Conservation (phyloP, 2,113 vertebrate genomes). For the Thunnus maccoyii region DNA sequence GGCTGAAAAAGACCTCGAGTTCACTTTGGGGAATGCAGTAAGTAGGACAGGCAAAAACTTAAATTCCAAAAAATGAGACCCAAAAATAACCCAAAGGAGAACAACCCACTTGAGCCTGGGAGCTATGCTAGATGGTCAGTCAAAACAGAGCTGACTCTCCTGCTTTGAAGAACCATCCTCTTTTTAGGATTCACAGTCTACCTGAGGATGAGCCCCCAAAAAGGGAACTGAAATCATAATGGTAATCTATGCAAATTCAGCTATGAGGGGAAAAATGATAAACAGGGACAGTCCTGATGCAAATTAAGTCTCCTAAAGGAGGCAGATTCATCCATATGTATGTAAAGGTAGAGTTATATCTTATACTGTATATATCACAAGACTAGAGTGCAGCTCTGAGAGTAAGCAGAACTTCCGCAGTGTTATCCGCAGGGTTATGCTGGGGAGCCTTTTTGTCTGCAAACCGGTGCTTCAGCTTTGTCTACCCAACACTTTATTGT, state of each 20-base stretch:
- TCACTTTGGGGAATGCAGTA: constrained; percentile 79
- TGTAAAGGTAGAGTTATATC: constrained; percentile 21
- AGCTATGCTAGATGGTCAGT: constrained; percentile 58
- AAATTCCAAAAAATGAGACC: constrained; percentile 62
- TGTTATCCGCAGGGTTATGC: background rate
- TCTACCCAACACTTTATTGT: background rate
- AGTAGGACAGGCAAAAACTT: constrained; percentile 81
- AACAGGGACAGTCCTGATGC: constrained; percentile 47
- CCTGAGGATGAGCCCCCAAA: constrained; percentile 46
- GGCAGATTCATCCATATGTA: constrained; percentile 56
- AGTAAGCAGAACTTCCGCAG: background rate
- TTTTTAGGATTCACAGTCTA: constrained; percentile 50
- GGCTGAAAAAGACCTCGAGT: constrained; percentile 76
- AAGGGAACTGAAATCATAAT: constrained; percentile 44
- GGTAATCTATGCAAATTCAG: constrained; percentile 63
- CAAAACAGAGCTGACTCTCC: constrained; percentile 39
- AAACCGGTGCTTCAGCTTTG: background rate
- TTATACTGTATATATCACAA: background rate
- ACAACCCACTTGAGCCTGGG: constrained; percentile 47
- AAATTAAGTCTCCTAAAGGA: constrained; percentile 44
- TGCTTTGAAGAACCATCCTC: constrained; percentile 33
- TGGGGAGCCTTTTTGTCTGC: background rate
- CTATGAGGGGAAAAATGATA: constrained; percentile 31
- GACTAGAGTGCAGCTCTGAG: no score
- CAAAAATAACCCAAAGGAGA: constrained; percentile 75